Percentiles rank a stretch among this genome's conserved stretches.
These are phyloP conservation scores for Muntiacus muntjak DNA, from an alignment of 2,113 vertebrate species.

Conservation along the genomic window DNA sequence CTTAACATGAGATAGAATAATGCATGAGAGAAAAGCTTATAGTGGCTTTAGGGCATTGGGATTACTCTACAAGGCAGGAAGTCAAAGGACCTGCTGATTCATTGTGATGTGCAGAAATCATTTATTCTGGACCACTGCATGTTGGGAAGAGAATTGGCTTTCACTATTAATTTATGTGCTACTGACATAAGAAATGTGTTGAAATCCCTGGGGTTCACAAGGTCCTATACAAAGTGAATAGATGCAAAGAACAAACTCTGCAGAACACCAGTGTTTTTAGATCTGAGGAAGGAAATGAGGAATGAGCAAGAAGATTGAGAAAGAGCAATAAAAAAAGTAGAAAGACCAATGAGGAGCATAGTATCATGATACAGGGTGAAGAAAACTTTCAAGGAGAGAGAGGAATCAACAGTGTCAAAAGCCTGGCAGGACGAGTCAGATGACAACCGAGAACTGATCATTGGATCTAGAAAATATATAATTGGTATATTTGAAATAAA, in stretches of 20 bases:
- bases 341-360: not conserved
- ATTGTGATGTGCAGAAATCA: not conserved
- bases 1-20: not conserved
- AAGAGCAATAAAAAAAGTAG: not conserved
- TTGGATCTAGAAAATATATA: not conserved
- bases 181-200: not conserved
- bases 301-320: not conserved
- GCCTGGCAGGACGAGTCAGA: not conserved
- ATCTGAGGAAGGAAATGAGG: not conserved
- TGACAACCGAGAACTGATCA: not conserved
- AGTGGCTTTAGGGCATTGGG: not conserved
- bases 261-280: not conserved
- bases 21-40: not conserved
- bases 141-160: not conserved
- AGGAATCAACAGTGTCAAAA: not conserved
- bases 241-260: not conserved
- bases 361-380: fast-evolving
- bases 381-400: not conserved
- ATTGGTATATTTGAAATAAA: not conserved
- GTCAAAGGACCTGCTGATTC: not conserved
- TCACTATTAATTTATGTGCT: not conserved
- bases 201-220: not conserved
- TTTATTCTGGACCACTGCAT: not conserved
- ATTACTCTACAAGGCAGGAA: not conserved
- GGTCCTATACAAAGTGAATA: not conserved